phyloP scores from a whole-genome alignment of 2,797 vertebrate genomes.

The Anas acuta region DNA sequence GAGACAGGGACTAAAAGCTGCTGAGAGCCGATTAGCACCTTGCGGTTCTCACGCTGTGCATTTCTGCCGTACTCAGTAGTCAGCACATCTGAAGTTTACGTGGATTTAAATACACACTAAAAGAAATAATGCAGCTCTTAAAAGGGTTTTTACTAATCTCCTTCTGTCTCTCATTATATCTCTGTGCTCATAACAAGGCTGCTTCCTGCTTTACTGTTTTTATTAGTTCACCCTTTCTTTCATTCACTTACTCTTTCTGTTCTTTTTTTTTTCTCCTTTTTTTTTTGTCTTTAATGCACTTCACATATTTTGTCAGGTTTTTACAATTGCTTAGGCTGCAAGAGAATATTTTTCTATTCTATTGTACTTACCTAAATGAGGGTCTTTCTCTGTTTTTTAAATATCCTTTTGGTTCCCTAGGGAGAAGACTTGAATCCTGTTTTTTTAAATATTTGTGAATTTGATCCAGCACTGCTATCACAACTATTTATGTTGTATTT shows the following conservation, averaged over 20 bases:
- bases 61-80: neutral
- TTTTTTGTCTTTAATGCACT: neutral
- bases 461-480: neutral
- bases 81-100: conserved; percentile 2
- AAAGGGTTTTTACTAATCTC: conserved; percentile 22
- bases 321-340: neutral
- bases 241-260: neutral
- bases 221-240: conserved; percentile 13
- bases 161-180: conserved; percentile 46
- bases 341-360: neutral
- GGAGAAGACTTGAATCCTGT: neutral
- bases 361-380: neutral
- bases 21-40: neutral
- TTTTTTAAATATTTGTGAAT: neutral
- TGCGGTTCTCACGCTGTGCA: neutral
- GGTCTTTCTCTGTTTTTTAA: neutral
- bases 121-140: conserved; percentile 16
- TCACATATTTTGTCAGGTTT: neutral
- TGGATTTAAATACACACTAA: neutral
- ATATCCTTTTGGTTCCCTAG: neutral
- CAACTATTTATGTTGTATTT: neutral
- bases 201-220: conserved; percentile 41
- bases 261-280: neutral
- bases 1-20: neutral
- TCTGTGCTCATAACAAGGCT: conserved; percentile 38